Conservation (phyloP, 2,888 invertebrate genomes). For the Mechanitis mazaeus region DNA sequence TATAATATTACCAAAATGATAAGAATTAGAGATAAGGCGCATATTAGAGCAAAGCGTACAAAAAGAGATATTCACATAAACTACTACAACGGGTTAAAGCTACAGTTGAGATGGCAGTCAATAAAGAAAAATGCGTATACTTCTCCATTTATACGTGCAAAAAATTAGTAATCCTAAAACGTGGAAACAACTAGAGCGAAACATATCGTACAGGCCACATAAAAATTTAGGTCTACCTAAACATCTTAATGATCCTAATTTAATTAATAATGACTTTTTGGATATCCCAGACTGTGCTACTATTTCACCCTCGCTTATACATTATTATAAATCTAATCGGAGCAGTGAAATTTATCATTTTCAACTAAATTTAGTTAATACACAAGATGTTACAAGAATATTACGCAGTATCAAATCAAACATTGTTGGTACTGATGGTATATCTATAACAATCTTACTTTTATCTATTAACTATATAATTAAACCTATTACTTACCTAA, state of each 20-base stretch:
- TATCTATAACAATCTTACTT: too few species aligned
- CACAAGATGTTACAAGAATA: too few species aligned
- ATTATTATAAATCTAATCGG: slow-evolving; percentile 3
- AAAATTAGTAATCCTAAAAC: slow-evolving; percentile 11
- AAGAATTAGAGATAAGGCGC: slow-evolving; percentile 12
- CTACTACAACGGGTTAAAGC: too few species aligned
- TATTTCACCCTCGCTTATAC: slow-evolving; percentile 2
- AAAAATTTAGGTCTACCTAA: slow-evolving; percentile 6
- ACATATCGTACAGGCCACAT: slow-evolving; percentile 5
- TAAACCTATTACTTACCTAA: not conserved
- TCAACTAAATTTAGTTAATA: too few species aligned
- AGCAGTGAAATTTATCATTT: not conserved
- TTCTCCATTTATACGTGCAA: slow-evolving; percentile 14
- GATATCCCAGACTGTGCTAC: slow-evolving; percentile 11
- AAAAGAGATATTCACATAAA: slow-evolving; percentile 10
- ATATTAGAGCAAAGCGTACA: slow-evolving; percentile 6
- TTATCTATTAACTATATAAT: not conserved
- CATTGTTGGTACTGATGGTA: too few species aligned
- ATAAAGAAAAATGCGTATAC: slow-evolving; percentile 18
- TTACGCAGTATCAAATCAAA: too few species aligned
- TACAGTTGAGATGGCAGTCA: slow-evolving; percentile 2
- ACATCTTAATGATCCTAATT: slow-evolving; percentile 12
- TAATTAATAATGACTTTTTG: slow-evolving; percentile 19
- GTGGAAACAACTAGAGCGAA: slow-evolving; percentile 18
- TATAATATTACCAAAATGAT: slow-evolving; percentile 18